These are phyloP conservation scores for Sabatieria punctata DNA, from an alignment of 2,888 invertebrate species.

Conservation along the genomic window DNA sequence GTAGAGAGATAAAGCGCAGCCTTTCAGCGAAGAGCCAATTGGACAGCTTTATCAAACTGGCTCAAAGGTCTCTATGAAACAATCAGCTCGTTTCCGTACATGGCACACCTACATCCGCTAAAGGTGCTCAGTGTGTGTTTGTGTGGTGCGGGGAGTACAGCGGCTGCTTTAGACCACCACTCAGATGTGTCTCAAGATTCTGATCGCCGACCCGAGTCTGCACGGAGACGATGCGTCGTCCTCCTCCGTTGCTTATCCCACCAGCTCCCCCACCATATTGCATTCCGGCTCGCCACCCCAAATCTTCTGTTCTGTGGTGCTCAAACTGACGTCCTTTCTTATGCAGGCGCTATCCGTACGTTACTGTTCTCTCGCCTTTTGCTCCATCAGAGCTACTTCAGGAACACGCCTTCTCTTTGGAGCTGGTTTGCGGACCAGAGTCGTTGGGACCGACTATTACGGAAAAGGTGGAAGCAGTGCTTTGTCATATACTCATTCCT, in stretches of 20 bases:
- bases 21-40: slow-evolving; percentile 69
- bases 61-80: slow-evolving; percentile 75
- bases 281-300: slow-evolving; percentile 51
- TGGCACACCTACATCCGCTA: slow-evolving; percentile 78
- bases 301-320: slow-evolving; percentile 87
- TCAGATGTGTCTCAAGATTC: slow-evolving; percentile 25
- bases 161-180: slow-evolving; percentile 28
- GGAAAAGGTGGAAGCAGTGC: slow-evolving; percentile 82
- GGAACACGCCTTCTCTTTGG: slow-evolving; percentile 44
- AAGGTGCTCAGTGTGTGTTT: slow-evolving; percentile 53
- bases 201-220: slow-evolving; percentile 23
- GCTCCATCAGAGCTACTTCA: slow-evolving; percentile 12
- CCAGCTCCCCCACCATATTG: slow-evolving; percentile 23
- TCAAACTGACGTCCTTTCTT: slow-evolving; percentile 78
- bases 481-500: slow-evolving; percentile 89
- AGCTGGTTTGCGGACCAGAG: slow-evolving; percentile 83
- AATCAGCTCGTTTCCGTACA: slow-evolving; percentile 74
- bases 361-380: slow-evolving; percentile 6
- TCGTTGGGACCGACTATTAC: slow-evolving; percentile 61
- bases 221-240: slow-evolving; percentile 18
- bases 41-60: slow-evolving; percentile 86
- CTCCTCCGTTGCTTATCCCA: slow-evolving; percentile 10
- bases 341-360: slow-evolving; percentile 75
- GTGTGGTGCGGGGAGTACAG: background rate
- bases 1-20: background rate